Conservation (phyloP, 2,797 vertebrate genomes). For the Hylomyscus alleni region DNA sequence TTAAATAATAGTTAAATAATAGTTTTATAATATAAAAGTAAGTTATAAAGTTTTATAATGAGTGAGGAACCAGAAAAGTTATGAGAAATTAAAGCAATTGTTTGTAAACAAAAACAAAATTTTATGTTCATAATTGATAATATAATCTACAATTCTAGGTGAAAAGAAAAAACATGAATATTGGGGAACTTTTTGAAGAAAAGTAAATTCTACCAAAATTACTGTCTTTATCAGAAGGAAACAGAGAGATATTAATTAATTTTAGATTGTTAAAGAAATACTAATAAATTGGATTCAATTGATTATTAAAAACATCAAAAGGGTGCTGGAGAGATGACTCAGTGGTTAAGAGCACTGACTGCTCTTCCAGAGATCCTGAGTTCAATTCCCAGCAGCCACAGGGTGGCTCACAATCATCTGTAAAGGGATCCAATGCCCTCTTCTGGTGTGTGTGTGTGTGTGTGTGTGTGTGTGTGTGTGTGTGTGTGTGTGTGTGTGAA, state of each 20-base stretch:
- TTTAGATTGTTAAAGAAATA: constrained; percentile 32
- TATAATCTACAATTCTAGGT: background rate
- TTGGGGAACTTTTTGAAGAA: constrained; percentile 40
- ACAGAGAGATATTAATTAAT: constrained; percentile 4
- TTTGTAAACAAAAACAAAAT: constrained; percentile 27
- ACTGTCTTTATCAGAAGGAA: background rate
- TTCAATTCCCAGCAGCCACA: no score
- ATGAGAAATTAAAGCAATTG: background rate
- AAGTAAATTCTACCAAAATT: background rate
- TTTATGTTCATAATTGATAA: constrained; percentile 14
- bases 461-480: no score
- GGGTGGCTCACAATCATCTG: no score
- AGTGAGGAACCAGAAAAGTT: constrained; percentile 60
- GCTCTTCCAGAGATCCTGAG: no score
- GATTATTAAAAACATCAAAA: background rate
- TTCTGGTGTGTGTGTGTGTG: no score
- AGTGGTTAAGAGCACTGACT: no score
- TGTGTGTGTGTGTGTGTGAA: no score
- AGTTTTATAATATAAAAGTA: background rate
- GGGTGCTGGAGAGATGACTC: no score
- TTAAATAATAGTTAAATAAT: no score
- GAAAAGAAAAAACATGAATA: background rate
- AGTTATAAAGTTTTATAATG: constrained; percentile 1
- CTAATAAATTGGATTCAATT: background rate
- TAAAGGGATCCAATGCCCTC: no score